A percentile compares a stretch with the other conserved stretches of the same genome.
Evolutionary conservation across 64 coral and sea anemone species (phyloP).

Genomic region (Dendrophyllia cribrosa): DNA sequence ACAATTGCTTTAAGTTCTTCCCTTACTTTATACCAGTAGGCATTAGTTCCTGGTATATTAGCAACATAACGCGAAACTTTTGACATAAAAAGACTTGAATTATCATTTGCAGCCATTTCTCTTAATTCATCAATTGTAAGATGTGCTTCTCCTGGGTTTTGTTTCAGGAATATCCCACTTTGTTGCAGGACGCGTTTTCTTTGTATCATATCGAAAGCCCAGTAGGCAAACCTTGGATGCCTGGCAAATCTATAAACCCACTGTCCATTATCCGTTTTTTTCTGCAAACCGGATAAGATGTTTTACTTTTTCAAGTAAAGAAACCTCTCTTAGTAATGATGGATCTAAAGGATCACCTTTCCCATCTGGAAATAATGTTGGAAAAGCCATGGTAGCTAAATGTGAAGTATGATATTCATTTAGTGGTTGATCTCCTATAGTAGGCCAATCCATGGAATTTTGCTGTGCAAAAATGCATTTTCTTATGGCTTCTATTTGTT

Average conservation of each 20-base stretch:
- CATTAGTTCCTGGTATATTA: no score
- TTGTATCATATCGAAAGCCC: constrained; percentile 53
- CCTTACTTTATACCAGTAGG: no score
- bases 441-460: constrained; percentile 22
- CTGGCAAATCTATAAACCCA: constrained; percentile 51
- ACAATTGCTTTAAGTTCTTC: no score
- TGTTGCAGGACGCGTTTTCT: no score
- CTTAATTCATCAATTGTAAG: constrained; percentile 30
- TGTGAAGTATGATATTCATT: no score
- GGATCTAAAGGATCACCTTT: constrained; percentile 44
- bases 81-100: constrained; percentile 17
- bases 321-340: neutral
- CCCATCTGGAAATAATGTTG: constrained; percentile 54
- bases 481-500: constrained; percentile 52
- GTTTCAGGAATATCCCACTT: no score
- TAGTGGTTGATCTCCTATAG: neutral
- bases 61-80: no score
- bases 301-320: constrained; percentile 17
- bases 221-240: constrained; percentile 54
- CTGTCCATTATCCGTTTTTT: constrained; percentile 32
- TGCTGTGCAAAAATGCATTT: neutral
- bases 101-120: constrained; percentile 38
- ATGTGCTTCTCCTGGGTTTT: no score
- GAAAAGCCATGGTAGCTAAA: no score
- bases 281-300: constrained; percentile 50